These are phyloP conservation scores for Dromaius novaehollandiae DNA, from an alignment of 2,113 vertebrate genomes.

Conservation along the genomic window DNA sequence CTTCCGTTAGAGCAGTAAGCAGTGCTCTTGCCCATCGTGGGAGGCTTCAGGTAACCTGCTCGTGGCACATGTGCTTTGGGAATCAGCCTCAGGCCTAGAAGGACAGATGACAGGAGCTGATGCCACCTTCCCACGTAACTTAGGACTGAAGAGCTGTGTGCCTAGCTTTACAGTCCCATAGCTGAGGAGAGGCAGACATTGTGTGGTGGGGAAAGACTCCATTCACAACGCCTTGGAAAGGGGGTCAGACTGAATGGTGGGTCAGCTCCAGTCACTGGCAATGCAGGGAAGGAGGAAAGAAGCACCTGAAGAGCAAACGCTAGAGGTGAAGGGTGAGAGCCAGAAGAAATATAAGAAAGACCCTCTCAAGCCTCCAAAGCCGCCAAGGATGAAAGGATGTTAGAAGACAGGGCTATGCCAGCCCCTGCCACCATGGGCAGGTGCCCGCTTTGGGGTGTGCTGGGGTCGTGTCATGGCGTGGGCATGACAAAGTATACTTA, in stretches of 20 bases:
- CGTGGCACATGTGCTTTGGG: neutral
- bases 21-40: neutral
- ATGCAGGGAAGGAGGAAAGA: neutral
- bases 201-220: neutral
- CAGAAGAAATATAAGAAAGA: neutral
- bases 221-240: neutral
- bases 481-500: conserved; percentile 62
- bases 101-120: neutral
- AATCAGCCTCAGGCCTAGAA: neutral
- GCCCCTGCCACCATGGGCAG: neutral
- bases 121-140: neutral
- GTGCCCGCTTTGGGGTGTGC: neutral
- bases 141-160: neutral
- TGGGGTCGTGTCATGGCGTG: neutral
- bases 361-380: neutral
- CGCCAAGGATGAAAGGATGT: fast-evolving
- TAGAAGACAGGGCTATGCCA: neutral
- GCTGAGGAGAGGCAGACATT: neutral
- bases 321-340: neutral
- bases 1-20: neutral
- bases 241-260: neutral
- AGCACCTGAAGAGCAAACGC: neutral
- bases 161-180: neutral
- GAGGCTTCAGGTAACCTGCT: neutral
- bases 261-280: neutral